A percentile compares a stretch with the other conserved stretches of the same genome.
phyloP scores from a whole-genome alignment of 2,113 vertebrate species.

The Oxygymnocypris stewartii region DNA sequence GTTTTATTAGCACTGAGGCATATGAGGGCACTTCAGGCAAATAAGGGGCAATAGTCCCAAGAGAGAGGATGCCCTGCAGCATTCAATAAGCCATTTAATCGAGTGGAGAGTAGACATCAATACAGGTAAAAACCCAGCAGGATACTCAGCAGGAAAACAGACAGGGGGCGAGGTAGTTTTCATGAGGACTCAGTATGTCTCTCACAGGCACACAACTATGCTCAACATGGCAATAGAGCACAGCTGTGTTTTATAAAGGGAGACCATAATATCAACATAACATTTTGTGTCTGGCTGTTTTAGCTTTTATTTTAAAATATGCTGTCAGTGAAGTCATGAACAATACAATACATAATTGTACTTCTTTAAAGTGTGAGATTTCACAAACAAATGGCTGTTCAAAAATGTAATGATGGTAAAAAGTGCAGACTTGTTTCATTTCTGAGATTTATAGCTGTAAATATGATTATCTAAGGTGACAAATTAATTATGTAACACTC shows the following conservation, averaged over 20 bases:
- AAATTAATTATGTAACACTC: not conserved
- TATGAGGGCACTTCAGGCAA: not conserved
- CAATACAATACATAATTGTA: not conserved
- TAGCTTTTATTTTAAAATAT: not conserved
- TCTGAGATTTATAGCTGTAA: not conserved
- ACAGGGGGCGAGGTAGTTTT: not conserved
- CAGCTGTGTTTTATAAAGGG: constrained; percentile 25
- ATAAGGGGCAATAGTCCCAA: constrained; percentile 24
- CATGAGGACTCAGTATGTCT: not conserved
- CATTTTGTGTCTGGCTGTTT: not conserved
- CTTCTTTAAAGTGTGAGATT: not conserved
- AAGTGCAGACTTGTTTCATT: not conserved
- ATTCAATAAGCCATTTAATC: constrained; percentile 52
- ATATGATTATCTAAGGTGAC: not conserved
- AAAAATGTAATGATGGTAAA: not conserved
- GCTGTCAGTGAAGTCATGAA: not conserved
- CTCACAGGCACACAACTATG: not conserved
- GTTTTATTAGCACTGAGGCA: constrained; percentile 20
- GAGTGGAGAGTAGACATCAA: constrained; percentile 51
- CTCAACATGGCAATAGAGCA: constrained; percentile 8
- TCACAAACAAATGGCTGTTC: not conserved
- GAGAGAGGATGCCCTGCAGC: constrained; percentile 35
- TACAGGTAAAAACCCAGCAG: constrained; percentile 38
- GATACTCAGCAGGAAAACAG: constrained; percentile 15
- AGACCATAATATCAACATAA: not conserved